phyloP scores from a whole-genome alignment of 1,140 invertebrate genomes.

The Caenorhabditis brenneri region DNA sequence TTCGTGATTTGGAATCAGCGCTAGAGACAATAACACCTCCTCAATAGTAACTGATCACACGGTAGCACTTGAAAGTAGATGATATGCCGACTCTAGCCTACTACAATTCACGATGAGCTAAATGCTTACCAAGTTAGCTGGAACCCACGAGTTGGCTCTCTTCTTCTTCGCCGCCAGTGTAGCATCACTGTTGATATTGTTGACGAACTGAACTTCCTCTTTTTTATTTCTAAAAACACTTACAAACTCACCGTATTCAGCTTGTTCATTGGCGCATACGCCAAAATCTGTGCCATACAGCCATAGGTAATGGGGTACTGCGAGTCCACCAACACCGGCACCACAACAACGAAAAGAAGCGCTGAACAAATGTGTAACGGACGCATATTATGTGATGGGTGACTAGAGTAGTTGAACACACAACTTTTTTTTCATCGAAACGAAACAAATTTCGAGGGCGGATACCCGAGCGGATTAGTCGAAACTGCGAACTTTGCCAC shows the following conservation, averaged over 20 bases:
- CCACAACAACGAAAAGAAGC: neutral
- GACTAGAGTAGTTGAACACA: neutral
- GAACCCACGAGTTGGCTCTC: neutral
- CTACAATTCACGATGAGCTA: no score
- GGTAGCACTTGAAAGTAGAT: no score
- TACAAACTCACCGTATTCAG: neutral
- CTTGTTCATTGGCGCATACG: slow-evolving; percentile 26
- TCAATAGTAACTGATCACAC: no score
- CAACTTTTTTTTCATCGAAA: neutral
- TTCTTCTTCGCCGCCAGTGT: neutral
- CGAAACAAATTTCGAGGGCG: neutral
- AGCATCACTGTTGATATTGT: slow-evolving; percentile 13
- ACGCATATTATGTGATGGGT: neutral
- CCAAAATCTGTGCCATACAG: slow-evolving; percentile 1
- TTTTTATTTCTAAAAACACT: neutral
- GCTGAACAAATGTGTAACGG: neutral
- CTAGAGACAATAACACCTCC: no score
- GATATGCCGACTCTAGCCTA: no score
- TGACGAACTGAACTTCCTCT: slow-evolving; percentile 7
- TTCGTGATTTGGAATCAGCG: no score
- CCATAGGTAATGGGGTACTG: slow-evolving; percentile 30
- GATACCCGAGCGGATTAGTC: neutral
- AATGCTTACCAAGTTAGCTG: neutral
- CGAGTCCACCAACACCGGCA: neutral
- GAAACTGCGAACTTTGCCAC: neutral